Base-by-base conservation (phyloP, 2,888 invertebrate genomes). In the Nomada goodeniana region DNA sequence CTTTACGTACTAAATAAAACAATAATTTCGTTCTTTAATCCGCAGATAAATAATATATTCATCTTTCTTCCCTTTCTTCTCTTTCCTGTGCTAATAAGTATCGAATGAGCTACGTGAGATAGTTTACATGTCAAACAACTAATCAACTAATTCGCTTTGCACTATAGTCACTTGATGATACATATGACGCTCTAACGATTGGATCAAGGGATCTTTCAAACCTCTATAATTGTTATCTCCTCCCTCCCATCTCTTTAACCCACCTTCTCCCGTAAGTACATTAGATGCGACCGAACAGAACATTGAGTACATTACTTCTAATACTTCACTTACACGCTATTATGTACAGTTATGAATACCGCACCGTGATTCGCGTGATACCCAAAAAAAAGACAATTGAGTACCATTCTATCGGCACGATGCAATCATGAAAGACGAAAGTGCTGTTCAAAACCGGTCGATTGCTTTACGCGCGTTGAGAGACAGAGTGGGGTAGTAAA, bases 381-480 rank as follows among this genome's bases (percentile, higher is more conserved):
- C 76, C 80, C 71, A 44, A 73, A 59, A 60, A 23, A 69, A 77
- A 53, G 50, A 67, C 50, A 64, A 70, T 61, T 63, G 73, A 82
- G 77, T 72, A 84, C 79, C 80, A 83, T 76, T 84, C 76, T 77
- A 86, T 64, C 50, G 65, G 59, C 69, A 80, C 80, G 82, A 84
- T 79, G 79, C 77, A 81, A 83, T 70, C 64, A 84, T 87, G 87
- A 88, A 88, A 88, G 89, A 88, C 87, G 84, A 89, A 86, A 88
- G 77, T 87, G 79, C 77, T 87, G 80, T 79, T 87, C 83, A 72
- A 83, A 87, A 86, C 87, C 87, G 77, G 87, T 87, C 89, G 87
- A 88, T 87, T 79, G 79, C 74, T 77, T 63, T 29, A 78, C 84
- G 78, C 72, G 76, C 68, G 65, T 71, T 73, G 80, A 80, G 76